A percentile compares a stretch with the other conserved stretches of the same genome.
Conservation (phyloP, 1,140 invertebrate genomes). For the Scaptomyza pallida region DNA sequence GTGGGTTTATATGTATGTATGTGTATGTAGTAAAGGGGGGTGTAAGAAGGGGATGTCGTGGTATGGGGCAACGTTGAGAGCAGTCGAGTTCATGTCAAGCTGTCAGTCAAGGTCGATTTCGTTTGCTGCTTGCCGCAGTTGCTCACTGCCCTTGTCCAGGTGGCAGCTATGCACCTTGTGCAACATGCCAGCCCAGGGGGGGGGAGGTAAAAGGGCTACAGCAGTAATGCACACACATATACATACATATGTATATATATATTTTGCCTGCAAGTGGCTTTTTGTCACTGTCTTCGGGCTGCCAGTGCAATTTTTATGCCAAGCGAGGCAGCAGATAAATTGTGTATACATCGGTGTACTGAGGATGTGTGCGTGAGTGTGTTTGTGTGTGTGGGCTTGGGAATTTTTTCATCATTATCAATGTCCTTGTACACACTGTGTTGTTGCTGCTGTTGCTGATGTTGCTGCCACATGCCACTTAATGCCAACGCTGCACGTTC, state of each 20-base stretch:
- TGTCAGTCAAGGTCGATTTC: constrained; percentile 82
- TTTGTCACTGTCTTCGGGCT: constrained; percentile 76
- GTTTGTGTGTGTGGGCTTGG: constrained; percentile 34
- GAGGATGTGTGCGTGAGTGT: constrained; percentile 13
- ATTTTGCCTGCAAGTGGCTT: constrained; percentile 65
- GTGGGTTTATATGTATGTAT: constrained; percentile 9
- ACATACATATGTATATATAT: not conserved
- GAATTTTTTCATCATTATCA: constrained; percentile 82
- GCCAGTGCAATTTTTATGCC: constrained; percentile 72
- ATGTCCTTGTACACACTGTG: constrained; percentile 71
- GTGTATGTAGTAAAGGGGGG: not conserved
- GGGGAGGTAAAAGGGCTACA: constrained; percentile 19
- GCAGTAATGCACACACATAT: not conserved
- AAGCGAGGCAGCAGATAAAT: constrained; percentile 28
- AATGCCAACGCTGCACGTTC: constrained; percentile 78
- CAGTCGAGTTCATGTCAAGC: constrained; percentile 80
- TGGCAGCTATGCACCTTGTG: constrained; percentile 52
- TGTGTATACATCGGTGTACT: constrained; percentile 50
- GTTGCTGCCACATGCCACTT: constrained; percentile 76
- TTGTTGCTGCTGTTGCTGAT: constrained; percentile 6
- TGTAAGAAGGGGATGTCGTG: not conserved
- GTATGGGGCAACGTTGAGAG: constrained; percentile 43
- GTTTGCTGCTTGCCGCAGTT: constrained; percentile 48
- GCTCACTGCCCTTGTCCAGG: constrained; percentile 16
- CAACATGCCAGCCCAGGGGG: constrained; percentile 45